These are phyloP conservation scores for Brachyopa scutellaris DNA, from an alignment of 2,888 invertebrate species.

Conservation along the genomic window DNA sequence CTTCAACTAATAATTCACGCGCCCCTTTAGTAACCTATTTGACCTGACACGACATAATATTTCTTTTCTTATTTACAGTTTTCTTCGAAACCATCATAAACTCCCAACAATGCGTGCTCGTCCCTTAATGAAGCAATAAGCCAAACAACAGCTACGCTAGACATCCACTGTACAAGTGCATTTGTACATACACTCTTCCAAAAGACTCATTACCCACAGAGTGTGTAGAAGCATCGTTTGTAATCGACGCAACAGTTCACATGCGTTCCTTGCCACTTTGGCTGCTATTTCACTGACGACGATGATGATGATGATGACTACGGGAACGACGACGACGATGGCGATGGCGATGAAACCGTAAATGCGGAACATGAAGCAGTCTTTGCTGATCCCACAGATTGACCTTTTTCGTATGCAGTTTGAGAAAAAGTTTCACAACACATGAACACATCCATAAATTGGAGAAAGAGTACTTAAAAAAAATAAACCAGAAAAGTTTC, in stretches of 20 bases:
- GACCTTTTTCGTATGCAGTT: slow-evolving; percentile 20
- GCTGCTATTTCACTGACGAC: background rate
- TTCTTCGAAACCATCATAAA: too few relatives aligned
- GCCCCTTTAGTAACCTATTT: too few relatives aligned
- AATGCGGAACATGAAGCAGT: slow-evolving; percentile 19
- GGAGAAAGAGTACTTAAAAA: too few relatives aligned
- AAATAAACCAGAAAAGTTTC: too few relatives aligned
- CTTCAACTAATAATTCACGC: too few relatives aligned
- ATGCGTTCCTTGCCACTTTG: background rate
- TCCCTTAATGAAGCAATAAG: slow-evolving; percentile 23
- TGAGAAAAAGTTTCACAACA: slow-evolving; percentile 9
- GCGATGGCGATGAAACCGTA: slow-evolving; percentile 1
- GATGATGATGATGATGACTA: slow-evolving; percentile 11
- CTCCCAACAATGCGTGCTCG: too few relatives aligned
- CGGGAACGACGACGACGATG: background rate
- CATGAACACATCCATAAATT: too few relatives aligned
- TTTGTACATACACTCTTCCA: too few relatives aligned
- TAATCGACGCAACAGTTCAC: slow-evolving; percentile 18
- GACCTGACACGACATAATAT: too few relatives aligned
- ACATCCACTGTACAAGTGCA: background rate
- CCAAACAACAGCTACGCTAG: background rate
- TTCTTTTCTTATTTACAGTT: too few relatives aligned
- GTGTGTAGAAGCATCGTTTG: background rate
- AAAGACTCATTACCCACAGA: too few relatives aligned
- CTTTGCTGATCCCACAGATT: slow-evolving; percentile 21